These are phyloP conservation scores for Theodoxus fluviatilis DNA, from an alignment of 2,888 invertebrate genomes.

Conservation along the genomic window DNA sequence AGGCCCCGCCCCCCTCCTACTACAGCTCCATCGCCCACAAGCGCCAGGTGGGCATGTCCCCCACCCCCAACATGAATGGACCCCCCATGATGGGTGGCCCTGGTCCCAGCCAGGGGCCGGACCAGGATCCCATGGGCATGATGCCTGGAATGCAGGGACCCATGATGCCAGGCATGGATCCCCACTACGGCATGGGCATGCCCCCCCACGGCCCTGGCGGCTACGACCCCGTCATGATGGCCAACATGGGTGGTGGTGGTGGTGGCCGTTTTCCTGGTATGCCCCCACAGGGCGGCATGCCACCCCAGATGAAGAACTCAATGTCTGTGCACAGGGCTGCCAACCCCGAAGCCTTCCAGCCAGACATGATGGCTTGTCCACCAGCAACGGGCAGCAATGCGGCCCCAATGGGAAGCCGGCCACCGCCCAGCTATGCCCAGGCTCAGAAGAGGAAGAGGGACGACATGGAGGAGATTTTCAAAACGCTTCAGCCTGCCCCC, in stretches of 20 bases:
- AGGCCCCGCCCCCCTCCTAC: slow-evolving; percentile 54
- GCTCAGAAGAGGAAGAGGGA: slow-evolving; percentile 59
- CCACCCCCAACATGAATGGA: slow-evolving; percentile 58
- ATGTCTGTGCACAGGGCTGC: slow-evolving; percentile 59
- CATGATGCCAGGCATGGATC: slow-evolving; percentile 38
- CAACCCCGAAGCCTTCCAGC: slow-evolving; percentile 62
- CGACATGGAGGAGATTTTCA: slow-evolving; percentile 76
- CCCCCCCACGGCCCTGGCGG: slow-evolving; percentile 34
- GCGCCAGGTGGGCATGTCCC: slow-evolving; percentile 52
- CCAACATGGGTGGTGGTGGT: slow-evolving; percentile 28
- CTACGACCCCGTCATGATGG: slow-evolving; percentile 40
- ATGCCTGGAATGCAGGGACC: slow-evolving; percentile 33
- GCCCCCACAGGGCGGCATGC: slow-evolving; percentile 31
- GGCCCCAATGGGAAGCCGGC: slow-evolving; percentile 45
- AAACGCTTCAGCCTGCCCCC: slow-evolving; percentile 77
- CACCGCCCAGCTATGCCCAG: slow-evolving; percentile 64
- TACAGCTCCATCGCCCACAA: slow-evolving; percentile 56
- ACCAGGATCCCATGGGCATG: slow-evolving; percentile 30
- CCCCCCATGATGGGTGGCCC: slow-evolving; percentile 40
- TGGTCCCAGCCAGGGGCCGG: slow-evolving; percentile 33
- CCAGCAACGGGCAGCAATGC: slow-evolving; percentile 7
- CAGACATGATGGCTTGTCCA: slow-evolving; percentile 33
- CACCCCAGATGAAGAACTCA: slow-evolving; percentile 40
- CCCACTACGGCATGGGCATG: slow-evolving; percentile 40
- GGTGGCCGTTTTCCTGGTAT: slow-evolving; percentile 36